These are phyloP conservation scores for Cephus pulcher DNA, from an alignment of 2,888 invertebrate species.

Conservation along the genomic window DNA sequence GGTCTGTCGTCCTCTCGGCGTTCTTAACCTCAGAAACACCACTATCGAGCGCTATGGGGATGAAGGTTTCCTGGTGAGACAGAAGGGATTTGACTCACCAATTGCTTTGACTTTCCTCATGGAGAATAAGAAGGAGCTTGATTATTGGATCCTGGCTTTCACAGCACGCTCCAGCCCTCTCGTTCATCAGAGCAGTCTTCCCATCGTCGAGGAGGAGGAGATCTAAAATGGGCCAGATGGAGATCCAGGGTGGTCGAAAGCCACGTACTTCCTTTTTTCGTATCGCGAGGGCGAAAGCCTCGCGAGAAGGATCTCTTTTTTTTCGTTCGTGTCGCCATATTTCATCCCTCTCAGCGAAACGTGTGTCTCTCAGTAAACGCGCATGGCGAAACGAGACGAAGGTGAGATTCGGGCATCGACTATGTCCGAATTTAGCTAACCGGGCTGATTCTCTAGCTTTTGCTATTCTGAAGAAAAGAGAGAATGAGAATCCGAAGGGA, in stretches of 20 bases:
- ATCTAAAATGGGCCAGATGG: conserved; percentile 58
- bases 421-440: not conserved
- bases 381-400: conserved; percentile 3
- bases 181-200: conserved; percentile 71
- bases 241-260: conserved; percentile 35
- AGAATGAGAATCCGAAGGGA: not conserved
- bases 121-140: conserved; percentile 71
- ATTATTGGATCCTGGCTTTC: conserved; percentile 73
- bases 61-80: conserved; percentile 71
- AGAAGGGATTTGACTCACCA: conserved; percentile 74
- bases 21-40: conserved; percentile 73
- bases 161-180: conserved; percentile 68
- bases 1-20: conserved; percentile 72
- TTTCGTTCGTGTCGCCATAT: not conserved
- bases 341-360: not conserved
- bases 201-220: conserved; percentile 74
- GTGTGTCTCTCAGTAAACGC: not conserved
- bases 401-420: not conserved
- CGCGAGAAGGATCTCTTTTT: not conserved
- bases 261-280: conserved; percentile 19
- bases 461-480: not conserved
- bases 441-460: not conserved
- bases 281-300: not conserved
- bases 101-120: conserved; percentile 71
- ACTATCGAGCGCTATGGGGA: conserved; percentile 69